Evolutionary conservation across 2,888 invertebrate genomes (phyloP).

Genomic region (Sphaerophoria rueppellii): DNA sequence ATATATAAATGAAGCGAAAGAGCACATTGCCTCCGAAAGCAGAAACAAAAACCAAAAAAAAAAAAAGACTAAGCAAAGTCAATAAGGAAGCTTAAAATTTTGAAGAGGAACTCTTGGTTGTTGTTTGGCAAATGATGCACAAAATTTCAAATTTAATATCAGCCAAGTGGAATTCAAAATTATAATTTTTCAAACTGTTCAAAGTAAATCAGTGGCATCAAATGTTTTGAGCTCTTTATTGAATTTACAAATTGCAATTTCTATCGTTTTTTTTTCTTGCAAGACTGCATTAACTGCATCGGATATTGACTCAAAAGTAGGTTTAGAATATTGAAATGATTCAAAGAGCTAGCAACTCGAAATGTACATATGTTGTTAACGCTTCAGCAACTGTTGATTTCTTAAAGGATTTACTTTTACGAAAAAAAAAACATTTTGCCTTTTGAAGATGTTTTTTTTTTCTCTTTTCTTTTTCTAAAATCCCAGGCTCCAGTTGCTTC

Average conservation of each 20-base stretch:
- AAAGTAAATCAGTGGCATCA: slow-evolving; percentile 33
- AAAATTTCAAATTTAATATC: slow-evolving; percentile 63
- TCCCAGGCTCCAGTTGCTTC: neutral
- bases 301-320: slow-evolving; percentile 51
- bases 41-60: slow-evolving; percentile 20
- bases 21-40: slow-evolving; percentile 12
- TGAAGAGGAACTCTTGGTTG: slow-evolving; percentile 15
- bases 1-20: slow-evolving; percentile 35
- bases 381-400: slow-evolving; percentile 46
- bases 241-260: slow-evolving; percentile 9
- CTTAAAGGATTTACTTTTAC: slow-evolving; percentile 52
- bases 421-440: neutral
- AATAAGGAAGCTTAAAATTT: slow-evolving; percentile 12
- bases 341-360: slow-evolving; percentile 59
- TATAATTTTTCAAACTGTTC: slow-evolving; percentile 42
- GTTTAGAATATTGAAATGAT: slow-evolving; percentile 66
- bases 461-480: neutral
- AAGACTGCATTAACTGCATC: slow-evolving; percentile 33
- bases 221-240: slow-evolving; percentile 38
- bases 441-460: slow-evolving; percentile 24
- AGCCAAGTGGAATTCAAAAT: slow-evolving; percentile 50
- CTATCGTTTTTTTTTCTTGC: too few relatives aligned
- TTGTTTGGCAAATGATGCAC: slow-evolving; percentile 64
- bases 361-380: slow-evolving; percentile 22
- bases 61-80: slow-evolving; percentile 1